These are phyloP conservation scores for Sebastes hubbsi DNA, from an alignment of 2,797 vertebrate species.

Conservation along the genomic window DNA sequence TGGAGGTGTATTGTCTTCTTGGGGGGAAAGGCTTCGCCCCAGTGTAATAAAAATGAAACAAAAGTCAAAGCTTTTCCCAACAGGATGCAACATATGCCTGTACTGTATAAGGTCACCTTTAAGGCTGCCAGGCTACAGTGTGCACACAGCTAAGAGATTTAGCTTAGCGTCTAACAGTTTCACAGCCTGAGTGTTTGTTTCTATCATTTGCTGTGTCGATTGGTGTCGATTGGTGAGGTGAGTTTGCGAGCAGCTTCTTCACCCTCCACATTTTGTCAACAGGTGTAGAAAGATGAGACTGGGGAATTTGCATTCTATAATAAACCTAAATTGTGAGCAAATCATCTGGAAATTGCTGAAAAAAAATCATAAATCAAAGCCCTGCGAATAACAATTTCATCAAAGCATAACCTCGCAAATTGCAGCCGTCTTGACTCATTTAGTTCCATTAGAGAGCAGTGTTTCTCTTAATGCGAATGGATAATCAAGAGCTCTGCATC, in stretches of 20 bases:
- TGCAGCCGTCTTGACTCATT: slow-evolving; percentile 16
- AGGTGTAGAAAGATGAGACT: slow-evolving; percentile 14
- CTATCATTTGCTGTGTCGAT: slow-evolving; percentile 4
- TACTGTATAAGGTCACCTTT: slow-evolving; percentile 56
- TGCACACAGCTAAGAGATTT: slow-evolving; percentile 19
- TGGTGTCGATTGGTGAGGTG: slow-evolving; percentile 6
- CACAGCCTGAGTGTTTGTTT: slow-evolving; percentile 21
- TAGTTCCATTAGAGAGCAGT: slow-evolving; percentile 26
- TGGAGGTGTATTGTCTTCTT: slow-evolving; percentile 40
- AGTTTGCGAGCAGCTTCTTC: slow-evolving; percentile 4
- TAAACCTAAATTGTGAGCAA: slow-evolving; percentile 23
- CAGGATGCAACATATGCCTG: slow-evolving; percentile 50
- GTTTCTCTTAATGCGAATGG: slow-evolving; percentile 49
- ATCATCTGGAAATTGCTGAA: slow-evolving; percentile 2
- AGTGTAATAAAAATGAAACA: slow-evolving; percentile 46
- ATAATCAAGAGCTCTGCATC: slow-evolving; percentile 44
- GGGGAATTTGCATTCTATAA: slow-evolving; percentile 7
- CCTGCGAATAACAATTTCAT: not conserved
- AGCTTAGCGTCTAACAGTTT: slow-evolving; percentile 29
- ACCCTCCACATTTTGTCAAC: not conserved
- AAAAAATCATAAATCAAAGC: slow-evolving; percentile 22
- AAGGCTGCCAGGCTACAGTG: slow-evolving; percentile 25
- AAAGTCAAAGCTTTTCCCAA: slow-evolving; percentile 58
- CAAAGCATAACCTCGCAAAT: slow-evolving; percentile 15
- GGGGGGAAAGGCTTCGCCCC: slow-evolving; percentile 16